phyloP scores from a whole-genome alignment of 2,888 invertebrate genomes.

The Sphaeridia pumilis region DNA sequence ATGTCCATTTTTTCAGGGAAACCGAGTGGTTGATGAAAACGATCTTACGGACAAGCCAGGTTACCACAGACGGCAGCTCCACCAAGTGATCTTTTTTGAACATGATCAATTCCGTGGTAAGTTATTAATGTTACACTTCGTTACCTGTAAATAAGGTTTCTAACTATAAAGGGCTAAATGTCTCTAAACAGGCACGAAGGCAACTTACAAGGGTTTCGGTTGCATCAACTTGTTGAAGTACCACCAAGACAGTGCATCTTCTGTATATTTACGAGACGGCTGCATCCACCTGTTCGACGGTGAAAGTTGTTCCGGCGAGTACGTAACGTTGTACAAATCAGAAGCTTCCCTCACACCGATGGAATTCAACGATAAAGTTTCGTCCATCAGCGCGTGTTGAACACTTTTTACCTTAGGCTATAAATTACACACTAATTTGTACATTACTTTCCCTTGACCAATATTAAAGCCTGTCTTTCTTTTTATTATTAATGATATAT shows the following conservation, averaged over 20 bases:
- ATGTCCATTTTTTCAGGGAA: too few relatives aligned
- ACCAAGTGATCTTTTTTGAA: background rate
- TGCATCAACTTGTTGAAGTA: background rate
- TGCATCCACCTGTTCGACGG: background rate
- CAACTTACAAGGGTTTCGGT: background rate
- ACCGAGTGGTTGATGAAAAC: too few relatives aligned
- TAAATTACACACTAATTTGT: background rate
- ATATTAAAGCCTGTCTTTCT: too few relatives aligned
- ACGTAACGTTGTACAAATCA: background rate
- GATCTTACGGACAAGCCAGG: too few relatives aligned
- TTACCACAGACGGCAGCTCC: background rate
- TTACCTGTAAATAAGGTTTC: background rate
- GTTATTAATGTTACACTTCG: too few relatives aligned
- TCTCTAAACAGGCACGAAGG: background rate
- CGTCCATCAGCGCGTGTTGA: background rate
- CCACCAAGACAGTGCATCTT: background rate
- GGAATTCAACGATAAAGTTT: constrained; percentile 1
- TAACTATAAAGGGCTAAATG: background rate
- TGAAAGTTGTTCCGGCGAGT: background rate
- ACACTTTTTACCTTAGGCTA: background rate
- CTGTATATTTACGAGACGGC: background rate
- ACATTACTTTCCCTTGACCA: background rate
- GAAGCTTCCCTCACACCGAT: background rate
- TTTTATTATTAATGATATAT: too few relatives aligned
- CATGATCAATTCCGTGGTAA: background rate